Percentiles rank a stretch among this genome's conserved stretches.
Conservation (phyloP, 1,140 invertebrate genomes). For the Trichogramma pretiosum region DNA sequence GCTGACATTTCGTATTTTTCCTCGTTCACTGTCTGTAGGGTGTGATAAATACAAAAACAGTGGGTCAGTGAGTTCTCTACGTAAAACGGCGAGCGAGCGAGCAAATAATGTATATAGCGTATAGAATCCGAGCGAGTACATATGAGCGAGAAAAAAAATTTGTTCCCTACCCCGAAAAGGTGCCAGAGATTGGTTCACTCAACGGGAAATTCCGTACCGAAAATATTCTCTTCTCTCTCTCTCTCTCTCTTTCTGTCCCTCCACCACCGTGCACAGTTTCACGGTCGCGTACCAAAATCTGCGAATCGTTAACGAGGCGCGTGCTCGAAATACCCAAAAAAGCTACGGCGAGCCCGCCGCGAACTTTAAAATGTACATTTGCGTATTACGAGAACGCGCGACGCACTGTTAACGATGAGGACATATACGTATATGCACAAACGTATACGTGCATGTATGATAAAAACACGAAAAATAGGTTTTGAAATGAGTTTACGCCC, state of each 20-base stretch:
- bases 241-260: too few species aligned
- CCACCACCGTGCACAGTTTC: slow-evolving; percentile 18
- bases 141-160: background rate
- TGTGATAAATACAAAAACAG: slow-evolving; percentile 13
- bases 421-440: too few species aligned
- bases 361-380: too few species aligned
- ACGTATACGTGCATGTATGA: too few species aligned
- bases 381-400: too few species aligned
- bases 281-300: slow-evolving; percentile 18
- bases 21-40: background rate
- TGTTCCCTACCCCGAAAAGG: background rate
- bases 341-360: background rate
- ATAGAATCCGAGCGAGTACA: too few species aligned
- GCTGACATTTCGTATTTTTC: slow-evolving; percentile 16
- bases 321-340: slow-evolving; percentile 30
- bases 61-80: background rate
- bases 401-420: too few species aligned
- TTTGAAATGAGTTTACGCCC: too few species aligned
- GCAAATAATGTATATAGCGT: too few species aligned
- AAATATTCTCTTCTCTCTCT: too few species aligned
- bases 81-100: too few species aligned
- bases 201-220: slow-evolving; percentile 13
- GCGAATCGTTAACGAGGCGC: slow-evolving; percentile 30
- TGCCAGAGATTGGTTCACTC: slow-evolving; percentile 15
- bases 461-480: too few species aligned